Base-by-base conservation (phyloP, 2,113 vertebrate species). In the Motacilla tschutschensis region DNA sequence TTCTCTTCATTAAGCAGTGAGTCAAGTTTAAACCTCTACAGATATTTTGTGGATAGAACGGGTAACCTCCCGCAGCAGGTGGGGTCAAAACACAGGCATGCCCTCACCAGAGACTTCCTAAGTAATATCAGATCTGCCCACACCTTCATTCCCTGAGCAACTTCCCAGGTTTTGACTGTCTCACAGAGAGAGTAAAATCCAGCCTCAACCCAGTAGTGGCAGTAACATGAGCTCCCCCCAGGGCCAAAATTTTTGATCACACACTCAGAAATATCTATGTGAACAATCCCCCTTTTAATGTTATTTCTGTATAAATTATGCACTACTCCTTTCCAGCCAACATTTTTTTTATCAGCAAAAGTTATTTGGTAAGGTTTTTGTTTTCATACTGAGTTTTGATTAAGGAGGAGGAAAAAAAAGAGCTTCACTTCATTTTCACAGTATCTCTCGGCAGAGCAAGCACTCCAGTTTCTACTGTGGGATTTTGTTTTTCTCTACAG, bases 401-500 rank as follows among this genome's bases (percentile, higher is more conserved):
- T 95, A 90, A 91, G 89, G 80, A 90, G 67, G 55, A 87, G 82
- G 65, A 79, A 88, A 92, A 92, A 94, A 94, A 85, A 87, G 58
- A 79, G 10, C 57, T 85, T 89, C 53, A 83, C 91, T 93, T 94
- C 75, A 87, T 86, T 96, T 95, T 96, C 94, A 91, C 85, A 88
- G 85, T 88, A 83, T 88, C 88, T 95, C 87, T 91, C 79, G 0
- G 87, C 55, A 89, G 76, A 91, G 73, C 51, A 81, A 92, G 78
- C 72, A 92, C 91, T 96, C 88, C 88, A 83, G 82, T 89, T 94
- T 95, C 94, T 93, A 57, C 83, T 91, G 86, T 92, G 95, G 93
- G 95, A 95, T 96, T 94, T 95, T 94, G 87, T 94, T 95, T 95
- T 96, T 76, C 91, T 81, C 89, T 94, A 73, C 84, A 84, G 70